Evolutionary conservation across 2,888 invertebrate species (phyloP), one percentile per base, ranked within the genome.

Genomic region (Calliphora vomitoria): DNA sequence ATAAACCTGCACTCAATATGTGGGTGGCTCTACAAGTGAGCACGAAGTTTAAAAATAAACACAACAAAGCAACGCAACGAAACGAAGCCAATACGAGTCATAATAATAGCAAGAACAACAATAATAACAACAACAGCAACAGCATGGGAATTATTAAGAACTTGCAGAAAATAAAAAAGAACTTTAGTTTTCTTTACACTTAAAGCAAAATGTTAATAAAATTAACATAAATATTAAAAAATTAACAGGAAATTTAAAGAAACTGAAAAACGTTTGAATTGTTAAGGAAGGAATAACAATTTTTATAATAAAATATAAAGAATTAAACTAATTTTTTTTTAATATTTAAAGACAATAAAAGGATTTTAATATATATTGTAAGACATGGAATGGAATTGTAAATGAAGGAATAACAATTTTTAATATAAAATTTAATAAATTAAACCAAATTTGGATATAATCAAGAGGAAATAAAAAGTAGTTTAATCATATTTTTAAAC

Each of bases 11-110:
- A 80, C 85, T 80, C 79, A 74, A 80, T 80, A 62, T 80, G 85
- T 86, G 86, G 82, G 78, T 86, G 82, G 74, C 86, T 69, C 71
- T 71, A 58, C n/a, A 83, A 83, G 72, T 76, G 75, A 62, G 74
- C 47, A 74, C n/a, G 66, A 76, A 82, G n/a, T 44, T 8, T 31
- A 20, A 4, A 31, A 41, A 47, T 62, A 55, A 68, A 75, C 38
- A 41, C 20, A 64, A 50, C 35, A 53, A 69, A 50, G 11, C 44
- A 44, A 13, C 1, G 13, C 10, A 69, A 50, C 10, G 8, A 25
- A 31, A 62, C 44, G 53, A 78, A 64, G 53, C 8, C 71, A 71
- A 44, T 68, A 60, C 69, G 58, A 47, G 47, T 53, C 31, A 31
- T 69, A 20, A 47, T 58, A 72, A 35, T 25, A 35, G 5, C 6